Conservation (phyloP, 2,797 vertebrate genomes). For the Gastrophryne carolinensis region DNA sequence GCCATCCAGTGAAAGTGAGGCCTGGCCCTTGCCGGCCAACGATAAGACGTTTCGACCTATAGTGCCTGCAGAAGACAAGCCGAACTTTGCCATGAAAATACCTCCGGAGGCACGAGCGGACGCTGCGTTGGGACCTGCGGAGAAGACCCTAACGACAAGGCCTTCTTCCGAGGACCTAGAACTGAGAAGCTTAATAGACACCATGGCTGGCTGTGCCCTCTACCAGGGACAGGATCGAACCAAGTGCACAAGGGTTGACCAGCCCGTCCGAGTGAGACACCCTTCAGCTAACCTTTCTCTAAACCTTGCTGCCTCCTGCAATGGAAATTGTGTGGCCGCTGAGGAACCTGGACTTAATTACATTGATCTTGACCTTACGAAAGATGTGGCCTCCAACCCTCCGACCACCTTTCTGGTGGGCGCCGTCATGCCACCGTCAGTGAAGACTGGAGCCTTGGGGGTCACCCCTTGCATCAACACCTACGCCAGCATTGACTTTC, state of each 20-base stretch:
- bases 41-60: slow-evolving; percentile 10
- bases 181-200: not conserved
- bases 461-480: slow-evolving; percentile 59
- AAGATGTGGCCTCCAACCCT: slow-evolving; percentile 63
- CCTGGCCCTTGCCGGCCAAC: not conserved
- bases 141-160: not conserved
- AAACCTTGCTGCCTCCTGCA: slow-evolving; percentile 24
- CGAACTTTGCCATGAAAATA: not conserved
- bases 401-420: slow-evolving; percentile 54
- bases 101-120: not conserved
- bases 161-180: not conserved
- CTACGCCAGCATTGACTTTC: slow-evolving; percentile 82
- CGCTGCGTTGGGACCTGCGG: not conserved
- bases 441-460: slow-evolving; percentile 30
- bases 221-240: not conserved
- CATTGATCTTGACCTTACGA: slow-evolving; percentile 77
- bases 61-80: not conserved
- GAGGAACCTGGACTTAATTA: slow-evolving; percentile 77
- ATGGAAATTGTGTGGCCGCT: slow-evolving; percentile 32
- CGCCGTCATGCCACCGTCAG: not conserved
- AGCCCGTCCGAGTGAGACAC: not conserved
- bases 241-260: not conserved
- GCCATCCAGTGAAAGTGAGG: not conserved
- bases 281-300: slow-evolving; percentile 52
- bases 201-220: not conserved